Percentiles rank a stretch among this genome's conserved stretches.
phyloP scores from a whole-genome alignment of 2,113 vertebrate species.

The Hiodon tergisus region DNA sequence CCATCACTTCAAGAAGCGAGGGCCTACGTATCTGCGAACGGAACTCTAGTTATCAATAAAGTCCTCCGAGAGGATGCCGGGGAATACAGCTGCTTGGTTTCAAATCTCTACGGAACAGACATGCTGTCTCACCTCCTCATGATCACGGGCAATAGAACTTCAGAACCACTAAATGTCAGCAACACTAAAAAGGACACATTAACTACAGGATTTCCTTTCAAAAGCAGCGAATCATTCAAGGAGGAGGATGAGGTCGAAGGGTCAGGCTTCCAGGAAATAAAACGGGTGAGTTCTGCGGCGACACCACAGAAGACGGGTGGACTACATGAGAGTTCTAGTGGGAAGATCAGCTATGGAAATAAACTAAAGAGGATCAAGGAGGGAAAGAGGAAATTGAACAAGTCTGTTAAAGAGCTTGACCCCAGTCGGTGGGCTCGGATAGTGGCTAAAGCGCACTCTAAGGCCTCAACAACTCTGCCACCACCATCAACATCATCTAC shows the following conservation, averaged over 20 bases:
- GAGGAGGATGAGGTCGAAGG: constrained; percentile 50
- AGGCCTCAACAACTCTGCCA: constrained; percentile 34
- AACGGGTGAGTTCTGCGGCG: constrained; percentile 40
- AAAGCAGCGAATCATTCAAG: constrained; percentile 20
- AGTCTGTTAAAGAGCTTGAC: constrained; percentile 60
- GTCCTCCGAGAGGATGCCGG: constrained; percentile 56
- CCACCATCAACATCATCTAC: constrained; percentile 32
- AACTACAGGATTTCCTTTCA: background rate
- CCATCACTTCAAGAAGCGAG: constrained; percentile 48
- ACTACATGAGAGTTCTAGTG: constrained; percentile 36
- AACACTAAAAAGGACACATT: constrained; percentile 18
- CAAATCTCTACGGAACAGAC: constrained; percentile 66
- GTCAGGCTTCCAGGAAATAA: constrained; percentile 62
- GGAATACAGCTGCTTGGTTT: constrained; percentile 64
- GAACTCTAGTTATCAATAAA: constrained; percentile 57
- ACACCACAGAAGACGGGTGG: constrained; percentile 41
- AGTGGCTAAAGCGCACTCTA: constrained; percentile 56
- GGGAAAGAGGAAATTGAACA: constrained; percentile 54
- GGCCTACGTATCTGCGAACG: constrained; percentile 56
- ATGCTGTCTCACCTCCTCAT: constrained; percentile 63
- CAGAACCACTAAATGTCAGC: constrained; percentile 31
- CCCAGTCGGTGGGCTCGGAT: constrained; percentile 61
- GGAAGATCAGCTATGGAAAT: constrained; percentile 23
- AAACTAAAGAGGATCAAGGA: constrained; percentile 50
- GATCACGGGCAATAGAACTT: constrained; percentile 40